Conservation (phyloP, 2,888 invertebrate genomes). For the Cordilura impudica region DNA sequence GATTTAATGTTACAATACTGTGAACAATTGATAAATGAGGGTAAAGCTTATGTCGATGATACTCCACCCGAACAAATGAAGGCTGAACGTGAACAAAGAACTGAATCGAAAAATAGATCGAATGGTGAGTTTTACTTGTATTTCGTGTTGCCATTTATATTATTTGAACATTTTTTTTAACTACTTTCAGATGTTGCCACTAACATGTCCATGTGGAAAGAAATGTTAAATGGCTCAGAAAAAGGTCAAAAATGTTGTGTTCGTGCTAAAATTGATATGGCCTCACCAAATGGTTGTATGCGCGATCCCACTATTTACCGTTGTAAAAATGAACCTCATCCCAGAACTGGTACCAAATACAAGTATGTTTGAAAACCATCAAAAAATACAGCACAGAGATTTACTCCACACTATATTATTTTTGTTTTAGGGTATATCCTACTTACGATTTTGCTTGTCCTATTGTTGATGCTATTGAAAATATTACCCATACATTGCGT, state of each 20-base stretch:
- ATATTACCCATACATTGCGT: conserved; percentile 97
- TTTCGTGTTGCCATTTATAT: neutral
- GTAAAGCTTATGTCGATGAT: conserved; percentile 98
- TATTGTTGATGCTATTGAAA: conserved; percentile 97
- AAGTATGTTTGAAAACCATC: conserved; percentile 82
- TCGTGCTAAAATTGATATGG: conserved; percentile 98
- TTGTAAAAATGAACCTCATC: conserved; percentile 97
- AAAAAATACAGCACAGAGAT: neutral
- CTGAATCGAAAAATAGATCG: conserved; percentile 89
- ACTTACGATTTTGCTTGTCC: conserved; percentile 99
- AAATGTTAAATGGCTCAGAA: conserved; percentile 92
- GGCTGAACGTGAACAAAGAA: conserved; percentile 91
- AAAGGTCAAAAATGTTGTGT: conserved; percentile 94
- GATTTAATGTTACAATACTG: conserved; percentile 93
- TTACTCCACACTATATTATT: neutral
- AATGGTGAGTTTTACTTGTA: conserved; percentile 84
- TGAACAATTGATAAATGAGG: conserved; percentile 89
- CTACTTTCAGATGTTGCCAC: conserved; percentile 85
- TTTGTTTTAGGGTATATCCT: conserved; percentile 90
- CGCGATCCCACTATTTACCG: conserved; percentile 99
- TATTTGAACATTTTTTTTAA: neutral
- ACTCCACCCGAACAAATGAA: conserved; percentile 97
- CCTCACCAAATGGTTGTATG: conserved; percentile 96
- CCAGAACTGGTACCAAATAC: conserved; percentile 94
- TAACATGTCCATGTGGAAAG: conserved; percentile 93